A percentile compares a stretch with the other conserved stretches of the same genome.
These are phyloP conservation scores for Sapajus apella DNA, from an alignment of 2,113 vertebrate genomes.

Conservation along the genomic window DNA sequence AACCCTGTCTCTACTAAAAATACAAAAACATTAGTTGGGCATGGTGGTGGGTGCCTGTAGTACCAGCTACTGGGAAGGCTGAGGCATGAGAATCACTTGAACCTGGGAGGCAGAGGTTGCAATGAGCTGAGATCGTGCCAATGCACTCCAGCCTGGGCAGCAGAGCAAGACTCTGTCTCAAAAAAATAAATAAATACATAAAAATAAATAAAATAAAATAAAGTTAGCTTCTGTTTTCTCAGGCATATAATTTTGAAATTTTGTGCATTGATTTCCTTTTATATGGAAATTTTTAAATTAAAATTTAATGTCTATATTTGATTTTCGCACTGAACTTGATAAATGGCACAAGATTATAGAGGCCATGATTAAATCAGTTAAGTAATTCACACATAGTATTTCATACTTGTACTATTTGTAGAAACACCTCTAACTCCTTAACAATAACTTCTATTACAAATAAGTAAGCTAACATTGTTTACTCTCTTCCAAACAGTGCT, in stretches of 20 bases:
- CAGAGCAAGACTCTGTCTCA: too few relatives aligned
- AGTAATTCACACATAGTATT: not conserved
- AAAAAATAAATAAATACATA: too few relatives aligned
- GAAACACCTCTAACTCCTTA: not conserved
- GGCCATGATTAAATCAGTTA: not conserved
- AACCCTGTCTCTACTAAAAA: too few relatives aligned
- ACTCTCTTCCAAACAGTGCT: not conserved
- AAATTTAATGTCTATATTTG: not conserved
- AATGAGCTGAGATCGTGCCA: too few relatives aligned
- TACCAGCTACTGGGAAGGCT: too few relatives aligned
- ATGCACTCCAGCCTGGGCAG: too few relatives aligned
- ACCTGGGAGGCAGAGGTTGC: too few relatives aligned
- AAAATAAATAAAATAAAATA: not conserved
- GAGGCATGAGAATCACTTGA: too few relatives aligned
- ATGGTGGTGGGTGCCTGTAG: too few relatives aligned
- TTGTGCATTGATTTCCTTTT: not conserved
- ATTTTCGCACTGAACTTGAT: not conserved
- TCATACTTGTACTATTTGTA: not conserved
- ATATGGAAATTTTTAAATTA: not conserved
- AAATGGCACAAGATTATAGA: not conserved
- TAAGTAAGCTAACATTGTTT: not conserved
- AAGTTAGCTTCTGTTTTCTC: not conserved
- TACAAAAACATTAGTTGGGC: too few relatives aligned
- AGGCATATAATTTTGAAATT: slow-evolving; percentile 9
- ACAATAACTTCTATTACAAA: not conserved